Base-by-base conservation (phyloP, 2,888 invertebrate species). In the Limenitis camilla region DNA sequence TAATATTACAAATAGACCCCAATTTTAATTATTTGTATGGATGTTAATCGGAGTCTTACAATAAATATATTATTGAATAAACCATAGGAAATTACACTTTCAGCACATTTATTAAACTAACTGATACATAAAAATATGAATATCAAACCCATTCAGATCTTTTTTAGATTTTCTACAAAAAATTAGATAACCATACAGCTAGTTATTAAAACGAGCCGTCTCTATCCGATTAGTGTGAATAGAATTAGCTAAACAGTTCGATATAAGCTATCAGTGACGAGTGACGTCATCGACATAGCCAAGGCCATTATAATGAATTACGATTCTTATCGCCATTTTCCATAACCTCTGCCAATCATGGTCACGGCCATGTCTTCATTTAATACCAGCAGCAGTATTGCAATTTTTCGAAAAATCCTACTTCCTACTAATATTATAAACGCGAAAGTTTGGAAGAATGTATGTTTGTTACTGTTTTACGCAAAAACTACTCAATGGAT, bases 231-330 rank as follows among this genome's bases (percentile, higher is more conserved):
- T 43, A 41, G 11, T 38, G 33, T 43, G 33, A 45, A 36, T 45
- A 30, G 41, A 38, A 55, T 45, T 48, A 44, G 35, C 40, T 5
- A 27, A 47, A 48, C 19, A 31, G 43, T 40, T 10, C 42, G 46
- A 50, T 48, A 53, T 40, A 19, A 39, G 46, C 41, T 54, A 46
- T 46, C 51, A 32, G 36, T 42, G 46, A 40, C 32, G 11, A 28
- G 2, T 19, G 19, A 19, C 19, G 19, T 2, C 19, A 19, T 19
- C 51, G 10, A 27, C 33, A 35, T 8, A 19, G 19, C 19, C 41
- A 42, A 42, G 49, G 49, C 36, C 32, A 41, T 4, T 1, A 40
- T 31, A 19, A 10, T 43, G 40, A 51, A 44, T 29, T 41, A 40
- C 10, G 5, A 9, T 9, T 35, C 33, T 44, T 39, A 40, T 38